phyloP scores from a whole-genome alignment of 2,113 vertebrate species.

The Corythaixoides concolor region DNA sequence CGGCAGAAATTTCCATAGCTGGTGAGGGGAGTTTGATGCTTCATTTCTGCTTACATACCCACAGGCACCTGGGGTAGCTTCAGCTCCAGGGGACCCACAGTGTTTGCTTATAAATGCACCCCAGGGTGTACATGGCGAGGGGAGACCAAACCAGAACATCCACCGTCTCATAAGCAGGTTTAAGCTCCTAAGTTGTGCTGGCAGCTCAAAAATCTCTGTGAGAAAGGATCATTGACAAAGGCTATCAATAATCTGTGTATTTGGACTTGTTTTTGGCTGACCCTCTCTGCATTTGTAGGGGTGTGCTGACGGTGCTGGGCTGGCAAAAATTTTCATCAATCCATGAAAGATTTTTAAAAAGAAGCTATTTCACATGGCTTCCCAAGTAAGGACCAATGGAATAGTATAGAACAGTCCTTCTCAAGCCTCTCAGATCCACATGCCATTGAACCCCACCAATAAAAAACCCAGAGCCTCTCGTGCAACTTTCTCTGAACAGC shows the following conservation, averaged over 20 bases:
- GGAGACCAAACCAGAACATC: not conserved
- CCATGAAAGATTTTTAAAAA: not conserved
- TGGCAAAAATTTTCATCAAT: not conserved
- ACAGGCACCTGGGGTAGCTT: not conserved
- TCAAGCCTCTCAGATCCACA: not conserved
- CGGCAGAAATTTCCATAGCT: not conserved
- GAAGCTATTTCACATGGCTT: not conserved
- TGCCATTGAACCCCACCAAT: not conserved
- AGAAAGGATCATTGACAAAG: not conserved
- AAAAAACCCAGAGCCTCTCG: not conserved
- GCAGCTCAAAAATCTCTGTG: not conserved
- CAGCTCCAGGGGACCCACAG: not conserved
- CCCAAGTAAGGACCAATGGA: not conserved
- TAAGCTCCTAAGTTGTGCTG: not conserved
- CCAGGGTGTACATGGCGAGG: too few relatives aligned
- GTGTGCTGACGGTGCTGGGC: not conserved
- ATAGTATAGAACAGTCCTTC: not conserved
- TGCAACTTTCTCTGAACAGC: not conserved
- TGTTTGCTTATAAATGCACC: not conserved
- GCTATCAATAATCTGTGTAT: not conserved
- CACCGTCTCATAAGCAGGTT: not conserved
- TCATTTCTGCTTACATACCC: not conserved
- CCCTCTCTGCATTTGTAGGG: not conserved
- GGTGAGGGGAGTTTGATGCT: not conserved
- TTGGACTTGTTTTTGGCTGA: not conserved